Base-by-base conservation (phyloP, 1,140 invertebrate genomes). In the Drosophila littoralis region DNA sequence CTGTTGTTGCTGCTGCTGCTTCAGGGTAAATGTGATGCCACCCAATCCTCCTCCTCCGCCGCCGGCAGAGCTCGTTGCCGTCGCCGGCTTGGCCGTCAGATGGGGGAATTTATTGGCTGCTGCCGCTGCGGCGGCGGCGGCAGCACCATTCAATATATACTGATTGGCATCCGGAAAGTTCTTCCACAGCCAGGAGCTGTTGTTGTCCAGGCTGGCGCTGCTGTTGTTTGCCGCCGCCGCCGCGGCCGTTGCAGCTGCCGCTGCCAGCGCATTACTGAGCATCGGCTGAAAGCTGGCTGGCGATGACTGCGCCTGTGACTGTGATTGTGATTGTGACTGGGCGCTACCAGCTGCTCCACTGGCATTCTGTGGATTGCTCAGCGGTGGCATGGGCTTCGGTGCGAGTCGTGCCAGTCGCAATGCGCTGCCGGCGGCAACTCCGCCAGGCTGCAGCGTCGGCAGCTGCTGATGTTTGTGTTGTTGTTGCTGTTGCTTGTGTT, bases 81-180 rank as follows among this genome's bases (percentile, higher is more conserved):
- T 81, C n/a, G 80, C 68, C 40, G 86, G 77, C 43, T 92, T 92
- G 12, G 77, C 63, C 5, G 84, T 75, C 36, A 90, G 63, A 48
- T 91, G 91, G 7, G 88, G 88, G 50, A 90, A 33, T 55, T 92
- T 91, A 51, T 50, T 67, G 54, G 58, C 64, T 5, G 63, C 63
- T 5, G 60, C 35, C 0, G 15, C 69, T 0, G 15, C 52, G 5
- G 38, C 63, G 10, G 65, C 55, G 3, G 42, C 64, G 6, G 66
- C 60, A 4, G 68, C 72, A 7, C 90, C 90, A 17, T 91, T 91
- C 5, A 83, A 15, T 40, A 92, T 52, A 57, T 86, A 81, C 46
- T 92, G 84, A 64, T 79, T 86, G 28, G 88, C 43, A 52, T 92
- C 90, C 17, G 90, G 90, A 33, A 91, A 91, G 55, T 91, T 91